Base-by-base conservation (phyloP, 1,140 invertebrate species). In the Dryas iulia region DNA sequence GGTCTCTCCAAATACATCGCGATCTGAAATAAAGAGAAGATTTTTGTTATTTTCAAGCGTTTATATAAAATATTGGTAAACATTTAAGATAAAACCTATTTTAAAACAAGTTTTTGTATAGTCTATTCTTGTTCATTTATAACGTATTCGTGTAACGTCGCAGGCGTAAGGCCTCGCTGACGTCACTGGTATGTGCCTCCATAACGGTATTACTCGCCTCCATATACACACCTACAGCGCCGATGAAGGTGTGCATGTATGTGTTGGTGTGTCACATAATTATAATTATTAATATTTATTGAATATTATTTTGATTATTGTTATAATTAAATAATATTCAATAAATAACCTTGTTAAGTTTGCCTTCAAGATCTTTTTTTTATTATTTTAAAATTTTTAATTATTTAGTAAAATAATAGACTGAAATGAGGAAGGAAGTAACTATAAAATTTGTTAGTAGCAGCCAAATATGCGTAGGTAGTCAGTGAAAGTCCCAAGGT, bases 111-210 rank as follows among this genome's bases (percentile, higher is more conserved):
- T 39, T 47, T 59, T 69, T 64, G 10, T 69, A 71, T 59, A 74
- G 63, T 73, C 70, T 76, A 79, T 81, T 77, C 79, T 83, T 75
- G 79, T 72, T 35, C 74, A 65, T 79, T 83, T 83, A 78, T 87
- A 88, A 84, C 78, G 79, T 86, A 91, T 89, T 87, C 84, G 77
- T 79, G 67, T 73, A 72, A 83, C 86, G 86, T 89, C 77, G 78
- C 77, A 79, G 75, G 77, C 77, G 83, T 86, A 79, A 89, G 84
- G 77, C 84, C 81, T 88, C 77, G 82, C 82, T 91, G 87, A 91
- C 89, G 89, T 91, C 89, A 91, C 81, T 87, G 85, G 83, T 86
- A 91, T 90, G 87, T 89, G 85, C 84, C 84, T 90, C 85, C 87
- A 84, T 90, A 91, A 91, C 87, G 89, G 87, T 90, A 87, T 84